Evolutionary conservation across 2,113 vertebrate species (phyloP), one percentile per base, ranked within the genome.

Genomic region (Neomonachus schauinslandi): DNA sequence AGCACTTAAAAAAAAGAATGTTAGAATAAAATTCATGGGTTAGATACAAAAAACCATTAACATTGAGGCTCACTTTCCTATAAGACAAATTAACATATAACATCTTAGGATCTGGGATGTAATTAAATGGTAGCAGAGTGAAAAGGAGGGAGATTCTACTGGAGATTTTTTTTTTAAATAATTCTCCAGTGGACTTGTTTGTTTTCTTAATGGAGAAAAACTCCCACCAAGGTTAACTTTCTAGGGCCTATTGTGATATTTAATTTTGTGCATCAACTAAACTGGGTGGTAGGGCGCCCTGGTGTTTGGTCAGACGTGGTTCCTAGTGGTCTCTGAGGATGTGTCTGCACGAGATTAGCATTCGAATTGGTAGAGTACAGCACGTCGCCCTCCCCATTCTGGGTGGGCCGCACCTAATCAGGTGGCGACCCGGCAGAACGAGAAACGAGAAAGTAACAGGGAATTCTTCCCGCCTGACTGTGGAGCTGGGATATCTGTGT

Each of bases 341-440:
- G 7, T 11, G 14, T 83, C 22, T 82, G 80, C 14, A 16, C 6
- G 24, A 16, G 4, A 57, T 15, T 5, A 18, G 22, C 22, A 3
- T 28, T 39, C 15, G 22, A 16, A 28, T 18, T 16, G 7, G 8
- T 39, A 28, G n/a, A 11, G 4, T 18, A 16, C 22, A 57, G 8
- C 55, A 18, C 14, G 7, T 24, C 9, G 55, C n/a, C n/a, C 8
- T 16, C n/a, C 22, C 22, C 1, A 0, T 22, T 59, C n/a, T 82
- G n/a, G 55, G 80, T 83, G 36, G 36, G 81, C 57, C 36, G 10
- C 5, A 11, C 59, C 57, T 28, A 42, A 19, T 42, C 81, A 7
- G 57, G 26, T 12, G 24, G 11, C 6, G 15, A 80, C 4, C 4
- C 1, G 2, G n/a, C 2, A 3, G 22, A 28, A 1, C 11, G 15